phyloP scores from a whole-genome alignment of 2,888 invertebrate species.

The Drosophila paranaensis region DNA sequence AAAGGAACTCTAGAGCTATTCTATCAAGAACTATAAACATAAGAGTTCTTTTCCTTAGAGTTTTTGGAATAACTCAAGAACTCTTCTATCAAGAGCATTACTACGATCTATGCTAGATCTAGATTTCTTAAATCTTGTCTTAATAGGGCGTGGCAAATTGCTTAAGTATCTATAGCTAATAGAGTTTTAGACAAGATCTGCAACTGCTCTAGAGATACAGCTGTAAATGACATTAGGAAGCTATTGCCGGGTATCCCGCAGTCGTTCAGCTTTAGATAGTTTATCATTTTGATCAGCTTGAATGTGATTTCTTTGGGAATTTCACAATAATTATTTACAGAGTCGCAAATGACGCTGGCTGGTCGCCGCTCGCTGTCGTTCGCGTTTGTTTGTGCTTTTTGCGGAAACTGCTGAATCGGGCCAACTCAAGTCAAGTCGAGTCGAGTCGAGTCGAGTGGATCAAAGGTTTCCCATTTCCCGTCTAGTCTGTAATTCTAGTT shows the following conservation, averaged over 20 bases:
- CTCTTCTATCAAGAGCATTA: too few relatives aligned
- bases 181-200: not conserved
- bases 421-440: not conserved
- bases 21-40: too few relatives aligned
- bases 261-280: not conserved
- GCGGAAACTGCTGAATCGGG: constrained; percentile 8
- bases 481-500: constrained; percentile 22
- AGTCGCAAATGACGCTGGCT: constrained; percentile 4
- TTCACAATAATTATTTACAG: constrained; percentile 40
- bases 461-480: constrained; percentile 17
- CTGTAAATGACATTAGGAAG: not conserved
- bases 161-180: not conserved
- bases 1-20: too few relatives aligned
- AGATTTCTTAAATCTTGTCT: too few relatives aligned
- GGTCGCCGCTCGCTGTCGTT: too few relatives aligned
- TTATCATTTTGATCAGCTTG: not conserved
- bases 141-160: too few relatives aligned
- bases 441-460: not conserved
- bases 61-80: too few relatives aligned
- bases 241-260: not conserved
- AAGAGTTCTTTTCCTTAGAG: too few relatives aligned
- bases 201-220: not conserved
- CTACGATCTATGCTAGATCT: too few relatives aligned
- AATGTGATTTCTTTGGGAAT: constrained; percentile 27
- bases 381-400: not conserved